A percentile compares a stretch with the other conserved stretches of the same genome.
These are phyloP conservation scores for Mixornis gularis DNA, from an alignment of 2,113 vertebrate genomes.

Conservation along the genomic window DNA sequence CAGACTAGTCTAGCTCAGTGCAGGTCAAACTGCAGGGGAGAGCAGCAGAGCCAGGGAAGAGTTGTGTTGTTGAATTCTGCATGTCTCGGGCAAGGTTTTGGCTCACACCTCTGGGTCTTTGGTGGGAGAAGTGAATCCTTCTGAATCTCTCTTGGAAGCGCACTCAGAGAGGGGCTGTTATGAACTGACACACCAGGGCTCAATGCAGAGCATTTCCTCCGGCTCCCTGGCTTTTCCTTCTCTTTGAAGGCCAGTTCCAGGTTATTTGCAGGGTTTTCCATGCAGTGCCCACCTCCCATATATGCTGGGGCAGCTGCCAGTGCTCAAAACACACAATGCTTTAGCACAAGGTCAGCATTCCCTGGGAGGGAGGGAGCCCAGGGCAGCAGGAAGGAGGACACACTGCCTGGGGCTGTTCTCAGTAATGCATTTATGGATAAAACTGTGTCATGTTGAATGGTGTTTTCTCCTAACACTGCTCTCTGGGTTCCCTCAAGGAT, in stretches of 20 bases:
- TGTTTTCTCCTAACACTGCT: background rate
- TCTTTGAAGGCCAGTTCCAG: background rate
- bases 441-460: accelerated
- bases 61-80: background rate
- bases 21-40: background rate
- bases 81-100: background rate
- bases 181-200: background rate
- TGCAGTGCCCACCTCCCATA: background rate
- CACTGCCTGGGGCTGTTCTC: background rate
- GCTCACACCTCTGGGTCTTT: background rate
- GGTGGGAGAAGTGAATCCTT: background rate
- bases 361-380: background rate
- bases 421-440: background rate
- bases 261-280: background rate
- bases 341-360: background rate
- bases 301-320: background rate
- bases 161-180: background rate
- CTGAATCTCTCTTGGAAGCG: background rate
- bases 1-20: background rate
- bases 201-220: background rate
- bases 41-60: background rate
- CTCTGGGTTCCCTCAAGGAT: conserved; percentile 48
- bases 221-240: background rate
- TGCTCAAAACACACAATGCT: background rate
- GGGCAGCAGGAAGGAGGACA: background rate